phyloP scores from a whole-genome alignment of 2,888 invertebrate species.

The Perizoma affinitatum region DNA sequence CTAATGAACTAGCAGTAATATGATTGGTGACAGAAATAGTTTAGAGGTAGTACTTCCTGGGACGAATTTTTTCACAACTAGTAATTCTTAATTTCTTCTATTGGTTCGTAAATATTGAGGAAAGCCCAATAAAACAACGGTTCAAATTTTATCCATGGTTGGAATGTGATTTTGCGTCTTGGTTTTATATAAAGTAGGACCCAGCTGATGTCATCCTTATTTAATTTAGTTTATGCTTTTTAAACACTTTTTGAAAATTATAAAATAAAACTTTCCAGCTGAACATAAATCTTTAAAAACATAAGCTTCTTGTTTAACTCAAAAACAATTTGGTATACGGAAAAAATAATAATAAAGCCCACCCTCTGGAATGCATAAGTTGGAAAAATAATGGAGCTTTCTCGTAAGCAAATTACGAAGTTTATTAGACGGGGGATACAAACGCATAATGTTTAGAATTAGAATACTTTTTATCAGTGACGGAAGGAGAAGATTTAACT shows the following conservation, averaged over 20 bases:
- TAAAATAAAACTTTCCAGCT: slow-evolving; percentile 27
- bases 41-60: no score
- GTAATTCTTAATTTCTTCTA: no score
- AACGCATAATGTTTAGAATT: slow-evolving; percentile 19
- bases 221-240: neutral
- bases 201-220: neutral
- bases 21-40: no score
- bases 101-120: no score
- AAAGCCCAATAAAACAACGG: no score
- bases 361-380: slow-evolving; percentile 36
- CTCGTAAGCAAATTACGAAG: slow-evolving; percentile 40
- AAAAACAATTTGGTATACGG: slow-evolving; percentile 35
- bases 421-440: slow-evolving; percentile 32
- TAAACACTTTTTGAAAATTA: slow-evolving; percentile 26
- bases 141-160: no score
- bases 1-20: no score
- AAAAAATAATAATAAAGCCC: slow-evolving; percentile 31
- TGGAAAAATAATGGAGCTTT: slow-evolving; percentile 39
- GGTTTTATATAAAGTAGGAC: no score
- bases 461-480: neutral
- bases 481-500: no score
- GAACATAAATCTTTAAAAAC: slow-evolving; percentile 43
- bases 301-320: slow-evolving; percentile 36
- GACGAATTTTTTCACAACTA: no score
- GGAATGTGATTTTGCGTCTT: no score